Base-by-base conservation (phyloP, 2,888 invertebrate genomes). In the Aradus depressus region DNA sequence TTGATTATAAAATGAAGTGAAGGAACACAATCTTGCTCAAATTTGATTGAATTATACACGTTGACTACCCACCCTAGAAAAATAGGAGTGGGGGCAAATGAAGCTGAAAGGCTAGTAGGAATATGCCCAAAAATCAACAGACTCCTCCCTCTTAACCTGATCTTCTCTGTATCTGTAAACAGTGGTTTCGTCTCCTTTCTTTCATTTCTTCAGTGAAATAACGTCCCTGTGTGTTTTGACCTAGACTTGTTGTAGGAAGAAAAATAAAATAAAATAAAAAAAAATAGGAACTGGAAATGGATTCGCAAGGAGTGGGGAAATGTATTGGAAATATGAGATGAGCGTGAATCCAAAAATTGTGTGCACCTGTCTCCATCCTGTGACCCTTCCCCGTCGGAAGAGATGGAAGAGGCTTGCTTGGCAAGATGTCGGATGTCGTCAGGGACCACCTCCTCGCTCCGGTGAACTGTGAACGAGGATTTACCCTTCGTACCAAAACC, bases 391-490 rank as follows among this genome's bases (percentile, higher is more conserved):
- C 90, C 89, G 70, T 92, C 92, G 71, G 90, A 90, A 70, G 91
- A 91, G 65, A 90, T 87, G 65, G 90, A 90, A 65, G 90, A 90
- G 66, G 89, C 85, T 67, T 90, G 86, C 67, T 73, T 70, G 62
- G 76, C 76, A 69, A 66, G 71, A 62, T 76, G 75, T 59, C 80
- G 73, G 67, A 80, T 77, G 71, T 90, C 90, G 64, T 87, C 85
- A 61, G 92, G 92, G 65, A 85, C 81, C 67, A 96, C 90, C 73
- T 96, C 96, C 75, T 96, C 96, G 71, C 95, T 95, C 73, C 96
- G 85, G 76, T 95, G 93, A 69, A 96, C 90, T 72, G 91, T 91
- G 77, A 92, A 89, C 68, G 91, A 90, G 73, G 87, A 89, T 78
- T 90, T 89, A 69, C 89, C 90, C 75, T 87, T 85, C 75, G 86